These are phyloP conservation scores for Enhydra lutris DNA, from an alignment of 2,113 vertebrate species.

Conservation along the genomic window DNA sequence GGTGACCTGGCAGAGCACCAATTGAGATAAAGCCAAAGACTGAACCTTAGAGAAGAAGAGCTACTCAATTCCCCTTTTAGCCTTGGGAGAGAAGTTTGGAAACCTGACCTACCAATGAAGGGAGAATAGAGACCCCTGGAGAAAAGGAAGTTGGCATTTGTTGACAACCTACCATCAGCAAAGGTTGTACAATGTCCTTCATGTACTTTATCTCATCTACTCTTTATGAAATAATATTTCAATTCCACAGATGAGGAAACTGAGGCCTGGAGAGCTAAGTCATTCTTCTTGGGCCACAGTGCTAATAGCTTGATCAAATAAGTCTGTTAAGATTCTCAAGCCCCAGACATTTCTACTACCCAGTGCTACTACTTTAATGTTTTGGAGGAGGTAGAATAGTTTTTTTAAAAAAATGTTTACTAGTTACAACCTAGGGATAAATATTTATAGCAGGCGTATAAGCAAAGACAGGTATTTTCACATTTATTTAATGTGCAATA, in stretches of 20 bases:
- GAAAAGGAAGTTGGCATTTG: background rate
- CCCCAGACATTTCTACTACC: background rate
- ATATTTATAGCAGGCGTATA: background rate
- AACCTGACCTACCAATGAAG: background rate
- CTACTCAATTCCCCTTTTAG: background rate
- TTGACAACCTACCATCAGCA: background rate
- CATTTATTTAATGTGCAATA: background rate
- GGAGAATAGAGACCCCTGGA: background rate
- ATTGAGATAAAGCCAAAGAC: background rate
- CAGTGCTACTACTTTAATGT: background rate
- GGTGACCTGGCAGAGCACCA: background rate
- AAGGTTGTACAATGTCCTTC: background rate
- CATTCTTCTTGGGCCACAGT: background rate
- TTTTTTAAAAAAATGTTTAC: background rate
- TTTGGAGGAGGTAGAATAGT: background rate
- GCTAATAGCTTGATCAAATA: background rate
- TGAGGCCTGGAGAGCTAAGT: background rate
- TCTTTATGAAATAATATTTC: background rate
- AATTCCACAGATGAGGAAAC: background rate
- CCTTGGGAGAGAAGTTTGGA: background rate
- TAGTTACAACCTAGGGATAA: background rate
- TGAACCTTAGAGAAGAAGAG: background rate
- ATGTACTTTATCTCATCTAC: background rate
- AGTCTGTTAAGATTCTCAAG: background rate
- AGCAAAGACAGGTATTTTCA: slow-evolving; percentile 29